Percentiles rank a stretch among this genome's conserved stretches.
These are phyloP conservation scores for Cephus pulcher DNA, from an alignment of 2,888 invertebrate genomes.

Conservation along the genomic window DNA sequence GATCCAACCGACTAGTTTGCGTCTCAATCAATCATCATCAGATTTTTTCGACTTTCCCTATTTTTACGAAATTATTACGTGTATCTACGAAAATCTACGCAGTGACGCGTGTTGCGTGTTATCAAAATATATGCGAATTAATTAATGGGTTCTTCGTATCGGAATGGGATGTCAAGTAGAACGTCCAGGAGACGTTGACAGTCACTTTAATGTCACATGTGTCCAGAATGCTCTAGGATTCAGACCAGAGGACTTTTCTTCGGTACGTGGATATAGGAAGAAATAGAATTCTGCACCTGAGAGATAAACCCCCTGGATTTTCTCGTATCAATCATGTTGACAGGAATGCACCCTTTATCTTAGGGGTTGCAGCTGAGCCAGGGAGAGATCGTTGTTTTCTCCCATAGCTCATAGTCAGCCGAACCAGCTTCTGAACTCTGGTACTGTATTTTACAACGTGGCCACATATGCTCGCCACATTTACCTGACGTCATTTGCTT, in stretches of 20 bases:
- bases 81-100: too few species aligned
- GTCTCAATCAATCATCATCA: too few species aligned
- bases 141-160: background rate
- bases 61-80: too few species aligned
- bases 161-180: background rate
- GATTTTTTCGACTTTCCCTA: too few species aligned
- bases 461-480: constrained; percentile 27
- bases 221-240: background rate
- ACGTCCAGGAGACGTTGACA: background rate
- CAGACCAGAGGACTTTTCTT: background rate
- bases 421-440: background rate
- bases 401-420: background rate
- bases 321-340: constrained; percentile 32
- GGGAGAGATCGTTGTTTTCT: background rate
- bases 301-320: constrained; percentile 30
- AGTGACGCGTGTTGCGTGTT: too few species aligned
- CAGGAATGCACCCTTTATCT: constrained; percentile 27
- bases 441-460: constrained; percentile 30
- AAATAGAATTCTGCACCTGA: constrained; percentile 14
- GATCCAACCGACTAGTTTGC: too few species aligned
- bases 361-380: constrained; percentile 9
- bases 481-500: constrained; percentile 3
- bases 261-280: background rate
- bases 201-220: background rate
- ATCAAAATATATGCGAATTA: background rate